Base-by-base conservation (phyloP, 2,888 invertebrate genomes). In the Ectropis crepuscularia region DNA sequence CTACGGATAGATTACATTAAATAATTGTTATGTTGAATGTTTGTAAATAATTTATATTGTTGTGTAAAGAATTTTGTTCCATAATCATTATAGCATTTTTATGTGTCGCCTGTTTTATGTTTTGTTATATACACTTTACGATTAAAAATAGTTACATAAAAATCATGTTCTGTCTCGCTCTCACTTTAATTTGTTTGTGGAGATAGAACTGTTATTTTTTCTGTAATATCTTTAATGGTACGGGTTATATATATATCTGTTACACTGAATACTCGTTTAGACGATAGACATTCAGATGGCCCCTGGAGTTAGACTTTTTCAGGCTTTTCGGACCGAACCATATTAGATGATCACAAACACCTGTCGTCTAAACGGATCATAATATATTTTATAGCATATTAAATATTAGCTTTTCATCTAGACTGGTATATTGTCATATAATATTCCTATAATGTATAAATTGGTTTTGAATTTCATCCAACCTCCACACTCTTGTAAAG, bases 31-130 rank as follows among this genome's bases (percentile, higher is more conserved):
- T 78, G 85, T 87, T 87, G 78, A 68, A 80, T 80, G 68, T 71
- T 71, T 81, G 80, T 80, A 80, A 80, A 80, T 80, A 88, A 81
- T 79, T 77, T 85, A 66, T 69, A 84, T 84, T 89, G 90, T 90
- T 90, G 83, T 90, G 88, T 88, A 88, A 85, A 88, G 85, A 82
- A 74, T 84, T 89, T 80, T 82, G 86, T 87, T 86, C 82, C 81
- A 79, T 78, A 87, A 78, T 77, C 64, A 51, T 53, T 53, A 54
- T 50, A 59, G 47, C 58, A 55, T 60, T 57, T 68, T 61, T 65
- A 62, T 68, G 65, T 64, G 72, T 71, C 75, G 67, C 65, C 72
- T 74, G 66, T 71, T 67, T 75, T 74, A 68, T 71, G 57, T 66
- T n/a, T 71, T 59, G 57, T 61, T 51, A 62, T 69, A 45, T 61